A percentile compares a stretch with the other conserved stretches of the same genome.
Evolutionary conservation across 2,888 invertebrate genomes (phyloP).

Genomic region (Hemaris fuciformis): DNA sequence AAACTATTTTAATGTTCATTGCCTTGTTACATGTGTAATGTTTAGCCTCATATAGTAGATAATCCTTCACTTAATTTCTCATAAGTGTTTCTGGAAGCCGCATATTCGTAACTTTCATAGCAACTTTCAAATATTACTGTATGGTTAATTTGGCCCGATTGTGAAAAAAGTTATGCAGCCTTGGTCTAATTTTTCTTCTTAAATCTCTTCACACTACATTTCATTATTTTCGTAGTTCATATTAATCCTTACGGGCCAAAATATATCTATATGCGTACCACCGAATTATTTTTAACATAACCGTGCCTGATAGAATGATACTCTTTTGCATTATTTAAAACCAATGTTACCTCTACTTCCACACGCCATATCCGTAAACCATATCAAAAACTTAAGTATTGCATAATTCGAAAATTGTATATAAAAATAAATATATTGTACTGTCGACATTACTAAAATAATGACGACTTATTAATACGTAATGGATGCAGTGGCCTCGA

Average conservation of each 20-base stretch:
- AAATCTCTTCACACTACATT: too few relatives aligned
- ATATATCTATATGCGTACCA: too few relatives aligned
- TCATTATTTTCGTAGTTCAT: too few relatives aligned
- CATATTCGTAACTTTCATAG: too few relatives aligned
- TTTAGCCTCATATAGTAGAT: neutral
- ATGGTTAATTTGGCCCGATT: too few relatives aligned
- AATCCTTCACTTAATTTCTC: neutral
- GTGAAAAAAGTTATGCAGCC: too few relatives aligned
- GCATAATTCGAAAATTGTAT: neutral
- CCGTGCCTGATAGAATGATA: neutral
- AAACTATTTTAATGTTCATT: conserved; percentile 1
- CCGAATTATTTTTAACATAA: too few relatives aligned
- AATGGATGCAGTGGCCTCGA: neutral
- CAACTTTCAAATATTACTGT: too few relatives aligned
- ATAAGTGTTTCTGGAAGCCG: neutral
- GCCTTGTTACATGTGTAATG: neutral
- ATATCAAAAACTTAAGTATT: neutral
- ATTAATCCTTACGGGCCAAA: too few relatives aligned
- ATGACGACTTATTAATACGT: neutral
- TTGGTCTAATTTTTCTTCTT: too few relatives aligned
- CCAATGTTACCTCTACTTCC: neutral
- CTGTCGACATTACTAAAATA: neutral
- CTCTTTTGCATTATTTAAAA: neutral
- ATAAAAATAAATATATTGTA: too few relatives aligned
- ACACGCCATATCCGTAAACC: neutral